Percentiles rank a stretch among this genome's conserved stretches.
phyloP scores from a whole-genome alignment of 1,140 invertebrate species.

The Cherax destructor region DNA sequence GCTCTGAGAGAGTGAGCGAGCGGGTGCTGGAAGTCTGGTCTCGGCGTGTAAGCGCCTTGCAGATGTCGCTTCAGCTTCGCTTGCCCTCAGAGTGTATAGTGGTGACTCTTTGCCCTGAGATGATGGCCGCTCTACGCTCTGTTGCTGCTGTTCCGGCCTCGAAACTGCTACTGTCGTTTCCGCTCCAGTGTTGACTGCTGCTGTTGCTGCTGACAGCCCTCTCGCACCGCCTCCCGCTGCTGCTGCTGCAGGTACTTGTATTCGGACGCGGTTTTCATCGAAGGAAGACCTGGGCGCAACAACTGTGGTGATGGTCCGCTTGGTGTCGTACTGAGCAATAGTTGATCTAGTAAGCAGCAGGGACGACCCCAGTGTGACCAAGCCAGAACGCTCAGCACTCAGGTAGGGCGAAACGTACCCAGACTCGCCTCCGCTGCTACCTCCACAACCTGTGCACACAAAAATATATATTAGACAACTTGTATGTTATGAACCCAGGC shows the following conservation, averaged over 20 bases:
- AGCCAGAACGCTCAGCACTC: slow-evolving; percentile 12
- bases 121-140: background rate
- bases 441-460: slow-evolving; percentile 47
- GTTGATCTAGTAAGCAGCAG: slow-evolving; percentile 50
- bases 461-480: background rate
- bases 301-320: slow-evolving; percentile 62
- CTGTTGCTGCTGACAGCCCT: background rate
- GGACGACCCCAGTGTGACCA: slow-evolving; percentile 41
- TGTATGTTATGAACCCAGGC: background rate
- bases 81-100: background rate
- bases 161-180: slow-evolving; percentile 5
- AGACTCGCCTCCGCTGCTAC: slow-evolving; percentile 52
- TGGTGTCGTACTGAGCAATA: slow-evolving; percentile 62
- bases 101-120: background rate
- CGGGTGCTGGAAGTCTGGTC: slow-evolving; percentile 9
- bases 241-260: slow-evolving; percentile 49
- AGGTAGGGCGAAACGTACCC: slow-evolving; percentile 60
- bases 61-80: background rate
- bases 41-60: slow-evolving; percentile 13
- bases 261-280: slow-evolving; percentile 60
- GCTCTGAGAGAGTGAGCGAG: background rate
- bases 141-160: background rate
- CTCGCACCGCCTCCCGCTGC: background rate
- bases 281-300: slow-evolving; percentile 55
- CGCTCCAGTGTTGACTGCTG: background rate